Evolutionary conservation across 1,140 invertebrate genomes (phyloP), one percentile per base, ranked within the genome.

Genomic region (Trissolcus basalis): DNA sequence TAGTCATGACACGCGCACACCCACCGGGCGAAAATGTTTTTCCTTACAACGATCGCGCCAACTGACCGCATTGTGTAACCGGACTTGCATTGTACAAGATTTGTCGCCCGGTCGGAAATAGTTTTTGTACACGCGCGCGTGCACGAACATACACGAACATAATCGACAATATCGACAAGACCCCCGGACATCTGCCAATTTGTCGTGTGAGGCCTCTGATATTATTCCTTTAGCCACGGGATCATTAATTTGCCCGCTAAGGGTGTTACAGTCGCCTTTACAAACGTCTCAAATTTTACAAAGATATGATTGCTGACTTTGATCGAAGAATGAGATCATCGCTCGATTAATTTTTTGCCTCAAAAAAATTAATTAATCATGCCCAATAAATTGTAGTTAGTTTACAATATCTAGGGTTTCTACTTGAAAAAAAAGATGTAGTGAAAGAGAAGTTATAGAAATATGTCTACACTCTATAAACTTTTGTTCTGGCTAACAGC

Each of bases 61-160:
- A 68, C 74, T 77, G 68, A 75, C 72, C 69, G 60, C 69, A 83
- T 85, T 83, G 82, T 83, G 56, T 50, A 50, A 19, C 72, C 41
- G 44, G 19, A 45, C 51, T 53, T 12, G 56, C 51, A 83, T 84
- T 82, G 81, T 85, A 45, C 72, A 58, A 76, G 65, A 77, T 79
- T 70, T 35, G 71, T 49, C 39, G 55, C 36, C 49, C 67, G 77
- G 64, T 79, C 69, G 73, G 73, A 80, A 80, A 80, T 77, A 79
- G 78, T 82, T 81, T 71, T 65, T 60, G 60, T 64, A 32, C 8
- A 63, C 78, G 78, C 78, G 75, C 69, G 71, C 59, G 58, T 51
- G 36, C 54, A 8, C 36, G 47, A 36, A 11, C 15, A 58, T 69
- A 50, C 55, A 67, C 61, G 71, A 69, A 70, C 61, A 59, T 45